These are phyloP conservation scores for Laticauda colubrina DNA, from an alignment of 2,113 vertebrate species.

Conservation along the genomic window DNA sequence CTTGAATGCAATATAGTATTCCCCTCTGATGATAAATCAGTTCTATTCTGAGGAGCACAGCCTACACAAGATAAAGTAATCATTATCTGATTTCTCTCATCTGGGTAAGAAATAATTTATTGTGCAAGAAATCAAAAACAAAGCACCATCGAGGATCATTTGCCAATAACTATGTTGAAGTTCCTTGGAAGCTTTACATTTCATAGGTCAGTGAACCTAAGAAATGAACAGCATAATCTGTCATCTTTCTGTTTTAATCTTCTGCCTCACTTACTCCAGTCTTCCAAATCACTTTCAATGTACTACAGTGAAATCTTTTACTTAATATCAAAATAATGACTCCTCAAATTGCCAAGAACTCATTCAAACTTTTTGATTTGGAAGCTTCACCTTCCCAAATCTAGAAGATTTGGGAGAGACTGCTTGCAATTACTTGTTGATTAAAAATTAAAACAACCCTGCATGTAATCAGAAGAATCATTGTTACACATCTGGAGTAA, in stretches of 20 bases:
- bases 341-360: not conserved
- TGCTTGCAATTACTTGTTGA: not conserved
- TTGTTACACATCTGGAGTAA: not conserved
- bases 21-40: not conserved
- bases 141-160: conserved; percentile 30
- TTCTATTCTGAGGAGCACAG: not conserved
- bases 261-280: not conserved
- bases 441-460: not conserved
- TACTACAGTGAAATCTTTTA: not conserved
- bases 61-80: not conserved
- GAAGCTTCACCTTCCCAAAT: not conserved
- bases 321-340: not conserved
- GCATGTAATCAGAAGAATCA: not conserved
- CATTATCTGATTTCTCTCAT: not conserved
- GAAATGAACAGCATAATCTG: conserved; percentile 49
- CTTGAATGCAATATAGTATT: not conserved
- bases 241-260: conserved; percentile 45
- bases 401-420: not conserved
- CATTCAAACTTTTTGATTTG: not conserved
- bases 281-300: not conserved
- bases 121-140: conserved; percentile 42
- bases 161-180: conserved; percentile 49
- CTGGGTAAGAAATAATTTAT: conserved; percentile 48
- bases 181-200: conserved; percentile 52
- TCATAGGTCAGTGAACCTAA: conserved; percentile 39